A percentile compares a stretch with the other conserved stretches of the same genome.
These are phyloP conservation scores for Salvelinus fontinalis DNA, from an alignment of 2,113 vertebrate genomes.

Conservation along the genomic window DNA sequence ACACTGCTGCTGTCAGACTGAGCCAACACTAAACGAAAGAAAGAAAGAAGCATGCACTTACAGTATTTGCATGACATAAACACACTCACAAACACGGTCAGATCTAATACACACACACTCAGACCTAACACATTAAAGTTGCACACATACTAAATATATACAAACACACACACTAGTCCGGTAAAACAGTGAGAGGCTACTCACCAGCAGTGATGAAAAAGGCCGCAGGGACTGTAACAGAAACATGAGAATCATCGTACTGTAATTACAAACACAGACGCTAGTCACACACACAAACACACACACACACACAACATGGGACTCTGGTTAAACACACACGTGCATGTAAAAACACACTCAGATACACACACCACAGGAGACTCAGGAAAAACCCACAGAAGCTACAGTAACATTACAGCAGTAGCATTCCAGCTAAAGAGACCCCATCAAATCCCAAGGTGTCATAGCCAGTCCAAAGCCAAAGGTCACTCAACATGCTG, in stretches of 20 bases:
- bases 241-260: conserved; percentile 5
- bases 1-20: conserved; percentile 75
- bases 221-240: conserved; percentile 54
- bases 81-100: conserved; percentile 12
- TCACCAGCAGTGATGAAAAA: conserved; percentile 58
- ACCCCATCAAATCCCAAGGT: neutral
- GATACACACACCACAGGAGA: neutral
- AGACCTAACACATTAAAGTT: neutral
- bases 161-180: neutral
- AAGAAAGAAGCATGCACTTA: neutral
- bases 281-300: neutral
- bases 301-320: neutral
- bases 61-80: neutral
- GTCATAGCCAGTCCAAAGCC: neutral
- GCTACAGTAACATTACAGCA: neutral
- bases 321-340: neutral
- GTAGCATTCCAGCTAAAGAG: neutral
- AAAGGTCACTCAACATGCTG: neutral
- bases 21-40: conserved; percentile 50
- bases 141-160: conserved; percentile 3
- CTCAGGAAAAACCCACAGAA: too few species aligned
- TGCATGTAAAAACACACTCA: neutral
- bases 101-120: neutral
- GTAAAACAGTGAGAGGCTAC: conserved; percentile 11
- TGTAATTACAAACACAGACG: neutral